Evolutionary conservation across 2,113 vertebrate genomes (phyloP).

Genomic region (Rostratula benghalensis): DNA sequence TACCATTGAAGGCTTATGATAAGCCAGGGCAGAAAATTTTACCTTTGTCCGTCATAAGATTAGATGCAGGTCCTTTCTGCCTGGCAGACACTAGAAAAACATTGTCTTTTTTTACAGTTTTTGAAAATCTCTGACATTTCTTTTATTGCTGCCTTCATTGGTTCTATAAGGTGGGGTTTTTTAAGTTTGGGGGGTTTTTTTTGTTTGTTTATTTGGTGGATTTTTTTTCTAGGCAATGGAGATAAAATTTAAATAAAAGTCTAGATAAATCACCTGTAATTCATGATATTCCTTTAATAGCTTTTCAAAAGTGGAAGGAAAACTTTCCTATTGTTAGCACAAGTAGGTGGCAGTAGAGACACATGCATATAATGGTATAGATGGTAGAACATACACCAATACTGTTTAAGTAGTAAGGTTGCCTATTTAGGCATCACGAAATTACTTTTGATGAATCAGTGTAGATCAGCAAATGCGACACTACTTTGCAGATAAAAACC

Average conservation of each 20-base stretch:
- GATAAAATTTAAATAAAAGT: background rate
- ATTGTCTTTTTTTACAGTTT: background rate
- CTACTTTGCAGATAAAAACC: background rate
- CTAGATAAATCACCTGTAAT: background rate
- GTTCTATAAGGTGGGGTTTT: background rate
- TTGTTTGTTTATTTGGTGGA: background rate
- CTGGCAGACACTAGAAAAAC: background rate
- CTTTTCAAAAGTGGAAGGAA: constrained; percentile 34
- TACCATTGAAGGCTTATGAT: background rate
- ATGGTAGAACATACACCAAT: no score
- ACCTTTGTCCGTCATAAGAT: background rate
- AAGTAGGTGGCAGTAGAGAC: constrained; percentile 48
- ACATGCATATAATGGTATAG: background rate
- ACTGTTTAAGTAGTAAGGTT: background rate
- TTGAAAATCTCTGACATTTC: background rate
- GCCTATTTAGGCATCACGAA: background rate
- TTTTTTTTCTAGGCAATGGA: background rate
- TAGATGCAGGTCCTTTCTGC: background rate
- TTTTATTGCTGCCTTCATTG: background rate
- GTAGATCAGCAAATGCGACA: background rate
- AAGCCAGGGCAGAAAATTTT: background rate
- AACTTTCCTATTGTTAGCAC: background rate
- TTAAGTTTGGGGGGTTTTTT: background rate
- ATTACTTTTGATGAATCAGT: background rate
- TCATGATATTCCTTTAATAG: background rate